Conservation (phyloP, 2,888 invertebrate species). For the Archaeoteleia sp. region DNA sequence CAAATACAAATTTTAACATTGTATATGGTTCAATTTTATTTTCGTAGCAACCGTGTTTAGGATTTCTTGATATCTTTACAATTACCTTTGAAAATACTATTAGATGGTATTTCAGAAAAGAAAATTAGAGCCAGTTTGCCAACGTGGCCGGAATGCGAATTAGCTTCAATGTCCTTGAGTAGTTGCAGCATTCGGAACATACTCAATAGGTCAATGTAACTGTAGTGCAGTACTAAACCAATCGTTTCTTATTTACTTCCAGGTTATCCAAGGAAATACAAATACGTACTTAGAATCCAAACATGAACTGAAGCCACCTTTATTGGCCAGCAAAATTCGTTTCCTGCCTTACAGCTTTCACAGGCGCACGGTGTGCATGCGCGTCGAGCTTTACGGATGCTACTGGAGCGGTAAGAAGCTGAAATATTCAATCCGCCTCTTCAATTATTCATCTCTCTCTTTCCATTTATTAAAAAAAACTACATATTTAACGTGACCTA, state of each 20-base stretch:
- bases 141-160: too few species aligned
- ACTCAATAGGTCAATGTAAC: conserved; percentile 2
- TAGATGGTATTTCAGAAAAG: too few species aligned
- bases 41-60: too few species aligned
- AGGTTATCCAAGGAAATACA: conserved; percentile 85
- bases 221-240: conserved; percentile 13
- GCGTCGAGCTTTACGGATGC: conserved; percentile 94
- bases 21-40: too few species aligned
- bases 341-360: conserved; percentile 92
- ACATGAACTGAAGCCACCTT: conserved; percentile 86
- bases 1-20: too few species aligned
- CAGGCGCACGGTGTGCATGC: conserved; percentile 92
- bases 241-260: conserved; percentile 56
- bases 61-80: too few species aligned
- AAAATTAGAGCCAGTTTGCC: too few species aligned
- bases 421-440: conserved; percentile 32
- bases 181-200: too few species aligned
- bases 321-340: conserved; percentile 89
- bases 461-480: conserved; percentile 36
- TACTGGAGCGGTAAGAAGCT: conserved; percentile 84
- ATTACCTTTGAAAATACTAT: too few species aligned
- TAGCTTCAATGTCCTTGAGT: too few species aligned
- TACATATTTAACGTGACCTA: conserved; percentile 6
- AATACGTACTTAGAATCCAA: conserved; percentile 85
- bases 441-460: conserved; percentile 43